Evolutionary conservation across 2,797 vertebrate species (phyloP).

Genomic region (Poliocrania exsul): DNA sequence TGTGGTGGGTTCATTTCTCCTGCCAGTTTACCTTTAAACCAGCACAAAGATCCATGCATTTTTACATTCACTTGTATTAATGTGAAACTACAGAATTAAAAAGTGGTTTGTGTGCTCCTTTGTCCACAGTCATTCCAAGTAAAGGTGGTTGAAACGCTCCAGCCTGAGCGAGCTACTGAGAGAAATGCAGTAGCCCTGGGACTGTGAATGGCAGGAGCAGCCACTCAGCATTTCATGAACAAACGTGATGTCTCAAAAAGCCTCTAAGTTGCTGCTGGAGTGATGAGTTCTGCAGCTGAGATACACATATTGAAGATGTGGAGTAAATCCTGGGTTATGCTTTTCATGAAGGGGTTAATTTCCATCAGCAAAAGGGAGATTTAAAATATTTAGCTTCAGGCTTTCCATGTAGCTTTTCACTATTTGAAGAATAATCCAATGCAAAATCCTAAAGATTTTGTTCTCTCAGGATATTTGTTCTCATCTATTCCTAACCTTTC

Average conservation of each 20-base stretch:
- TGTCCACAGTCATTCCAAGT: not conserved
- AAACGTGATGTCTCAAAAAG: not conserved
- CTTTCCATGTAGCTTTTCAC: not conserved
- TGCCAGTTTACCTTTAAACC: no score
- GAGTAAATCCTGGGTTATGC: not conserved
- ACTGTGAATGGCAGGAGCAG: not conserved
- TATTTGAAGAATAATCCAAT: slow-evolving; percentile 12
- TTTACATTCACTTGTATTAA: not conserved
- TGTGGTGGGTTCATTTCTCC: no score
- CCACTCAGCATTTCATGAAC: not conserved
- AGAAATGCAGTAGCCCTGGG: not conserved
- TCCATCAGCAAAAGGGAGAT: not conserved
- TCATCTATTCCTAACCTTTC: slow-evolving; percentile 36
- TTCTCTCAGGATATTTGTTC: slow-evolving; percentile 24
- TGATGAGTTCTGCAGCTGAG: not conserved
- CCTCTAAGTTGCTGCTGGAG: not conserved
- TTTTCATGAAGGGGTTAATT: not conserved
- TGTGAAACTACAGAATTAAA: not conserved
- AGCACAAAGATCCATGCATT: not conserved
- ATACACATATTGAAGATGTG: not conserved
- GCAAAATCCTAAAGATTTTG: slow-evolving; percentile 28
- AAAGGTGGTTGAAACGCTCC: not conserved
- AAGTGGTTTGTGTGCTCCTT: not conserved
- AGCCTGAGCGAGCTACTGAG: not conserved
- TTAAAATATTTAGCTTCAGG: not conserved